phyloP scores from a whole-genome alignment of 2,797 vertebrate species.

The Gephyroberyx darwinii region DNA sequence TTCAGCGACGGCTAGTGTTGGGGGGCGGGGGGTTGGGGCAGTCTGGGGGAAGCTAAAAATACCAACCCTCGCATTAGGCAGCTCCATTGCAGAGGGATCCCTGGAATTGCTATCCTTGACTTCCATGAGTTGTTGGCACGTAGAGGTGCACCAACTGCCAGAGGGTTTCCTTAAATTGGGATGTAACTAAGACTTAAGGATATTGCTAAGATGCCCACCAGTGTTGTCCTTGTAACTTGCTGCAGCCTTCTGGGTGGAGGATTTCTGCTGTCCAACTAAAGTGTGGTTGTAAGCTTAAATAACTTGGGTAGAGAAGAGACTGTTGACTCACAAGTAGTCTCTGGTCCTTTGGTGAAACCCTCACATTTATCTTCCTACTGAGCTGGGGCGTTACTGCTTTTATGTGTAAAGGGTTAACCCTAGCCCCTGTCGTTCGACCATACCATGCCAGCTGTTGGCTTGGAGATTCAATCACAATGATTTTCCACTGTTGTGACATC shows the following conservation, averaged over 20 bases:
- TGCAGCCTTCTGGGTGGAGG: conserved; percentile 27
- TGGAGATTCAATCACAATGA: conserved; percentile 82
- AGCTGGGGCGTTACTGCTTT: conserved; percentile 24
- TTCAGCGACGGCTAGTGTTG: conserved; percentile 72
- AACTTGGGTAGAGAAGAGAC: conserved; percentile 27
- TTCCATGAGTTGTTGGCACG: conserved; percentile 77
- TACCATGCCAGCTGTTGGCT: conserved; percentile 81
- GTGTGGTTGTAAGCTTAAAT: conserved; percentile 46
- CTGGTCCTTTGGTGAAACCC: conserved; percentile 20
- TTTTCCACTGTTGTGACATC: conserved; percentile 87
- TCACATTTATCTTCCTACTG: conserved; percentile 11
- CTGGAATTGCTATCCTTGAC: conserved; percentile 81
- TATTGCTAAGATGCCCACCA: conserved; percentile 38
- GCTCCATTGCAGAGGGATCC: conserved; percentile 84
- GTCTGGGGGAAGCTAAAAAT: conserved; percentile 84
- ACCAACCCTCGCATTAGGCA: conserved; percentile 74
- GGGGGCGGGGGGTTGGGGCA: conserved; percentile 67
- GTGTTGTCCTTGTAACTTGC: conserved; percentile 25
- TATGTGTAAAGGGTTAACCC: conserved; percentile 71
- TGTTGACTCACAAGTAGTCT: conserved; percentile 11
- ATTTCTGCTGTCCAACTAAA: conserved; percentile 7
- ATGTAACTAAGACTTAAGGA: conserved; percentile 52
- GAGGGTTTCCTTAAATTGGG: conserved; percentile 79
- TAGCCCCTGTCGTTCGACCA: conserved; percentile 71
- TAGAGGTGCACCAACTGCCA: conserved; percentile 71